Evolutionary conservation across 2,888 invertebrate genomes (phyloP).

Genomic region (Carabus problematicus): DNA sequence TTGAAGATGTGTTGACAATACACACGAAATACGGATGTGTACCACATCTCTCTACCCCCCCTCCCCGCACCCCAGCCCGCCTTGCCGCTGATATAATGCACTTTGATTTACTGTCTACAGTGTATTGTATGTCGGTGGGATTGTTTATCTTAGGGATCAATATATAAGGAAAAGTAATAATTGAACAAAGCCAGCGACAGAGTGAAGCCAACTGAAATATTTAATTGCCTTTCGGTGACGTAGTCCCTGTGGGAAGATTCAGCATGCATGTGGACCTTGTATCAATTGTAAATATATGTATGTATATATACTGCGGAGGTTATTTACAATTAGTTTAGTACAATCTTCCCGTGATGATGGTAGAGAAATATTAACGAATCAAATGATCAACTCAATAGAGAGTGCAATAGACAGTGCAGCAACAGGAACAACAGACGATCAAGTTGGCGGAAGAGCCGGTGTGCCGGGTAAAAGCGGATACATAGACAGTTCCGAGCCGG

Average conservation of each 20-base stretch:
- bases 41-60: too few relatives aligned
- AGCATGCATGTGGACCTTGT: too few relatives aligned
- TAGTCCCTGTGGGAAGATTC: too few relatives aligned
- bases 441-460: conserved; percentile 1
- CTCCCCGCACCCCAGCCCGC: too few relatives aligned
- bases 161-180: conserved; percentile 12
- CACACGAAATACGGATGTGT: conserved; percentile 43
- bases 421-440: conserved; percentile 22
- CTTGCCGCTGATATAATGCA: too few relatives aligned
- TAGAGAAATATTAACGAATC: too few relatives aligned
- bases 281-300: too few relatives aligned
- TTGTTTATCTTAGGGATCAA: conserved; percentile 41
- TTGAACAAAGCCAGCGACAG: neutral
- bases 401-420: conserved; percentile 25
- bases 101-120: conserved; percentile 38
- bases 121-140: conserved; percentile 15
- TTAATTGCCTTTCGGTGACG: conserved; percentile 21
- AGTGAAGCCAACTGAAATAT: conserved; percentile 24
- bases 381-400: neutral
- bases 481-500: neutral
- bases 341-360: too few relatives aligned
- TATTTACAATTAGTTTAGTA: too few relatives aligned
- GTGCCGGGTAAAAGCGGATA: neutral
- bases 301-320: too few relatives aligned
- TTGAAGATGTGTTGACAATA: conserved; percentile 53